Conservation (phyloP, 2,888 invertebrate genomes). For the Agrochola macilenta region DNA sequence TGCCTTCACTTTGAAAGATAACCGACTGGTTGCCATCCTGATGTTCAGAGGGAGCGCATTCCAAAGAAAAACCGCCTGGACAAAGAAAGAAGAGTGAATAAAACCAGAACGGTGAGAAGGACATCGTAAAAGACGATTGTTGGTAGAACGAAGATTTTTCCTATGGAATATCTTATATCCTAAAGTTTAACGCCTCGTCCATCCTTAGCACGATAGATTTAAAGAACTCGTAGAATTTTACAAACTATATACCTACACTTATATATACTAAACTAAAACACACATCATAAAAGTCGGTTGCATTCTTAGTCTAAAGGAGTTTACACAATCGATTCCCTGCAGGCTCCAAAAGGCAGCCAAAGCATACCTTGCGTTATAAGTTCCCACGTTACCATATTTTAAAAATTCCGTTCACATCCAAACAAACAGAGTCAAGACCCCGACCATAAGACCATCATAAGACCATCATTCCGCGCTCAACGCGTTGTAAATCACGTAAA, state of each 20-base stretch:
- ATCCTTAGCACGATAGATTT: not conserved
- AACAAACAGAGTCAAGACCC: constrained; percentile 35
- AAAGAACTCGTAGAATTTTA: no score
- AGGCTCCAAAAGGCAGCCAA: not conserved
- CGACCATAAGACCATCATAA: constrained; percentile 37
- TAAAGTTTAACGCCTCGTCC: not conserved
- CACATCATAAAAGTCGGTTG: not conserved
- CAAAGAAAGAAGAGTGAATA: no score
- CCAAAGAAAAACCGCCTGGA: no score
- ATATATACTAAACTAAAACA: not conserved
- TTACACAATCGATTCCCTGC: not conserved
- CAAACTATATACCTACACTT: not conserved
- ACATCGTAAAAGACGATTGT: no score
- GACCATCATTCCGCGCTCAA: constrained; percentile 48
- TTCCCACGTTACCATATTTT: constrained; percentile 11
- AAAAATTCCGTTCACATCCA: constrained; percentile 35
- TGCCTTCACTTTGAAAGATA: no score
- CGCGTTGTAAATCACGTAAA: constrained; percentile 64
- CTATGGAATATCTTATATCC: no score
- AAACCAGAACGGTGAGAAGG: no score
- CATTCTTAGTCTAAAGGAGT: not conserved
- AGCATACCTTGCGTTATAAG: constrained; percentile 3
- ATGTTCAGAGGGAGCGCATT: no score
- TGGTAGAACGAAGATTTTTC: no score
- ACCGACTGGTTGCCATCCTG: no score